phyloP scores from a whole-genome alignment of 1,140 invertebrate species.

The Pseudomyrmex gracilis region DNA sequence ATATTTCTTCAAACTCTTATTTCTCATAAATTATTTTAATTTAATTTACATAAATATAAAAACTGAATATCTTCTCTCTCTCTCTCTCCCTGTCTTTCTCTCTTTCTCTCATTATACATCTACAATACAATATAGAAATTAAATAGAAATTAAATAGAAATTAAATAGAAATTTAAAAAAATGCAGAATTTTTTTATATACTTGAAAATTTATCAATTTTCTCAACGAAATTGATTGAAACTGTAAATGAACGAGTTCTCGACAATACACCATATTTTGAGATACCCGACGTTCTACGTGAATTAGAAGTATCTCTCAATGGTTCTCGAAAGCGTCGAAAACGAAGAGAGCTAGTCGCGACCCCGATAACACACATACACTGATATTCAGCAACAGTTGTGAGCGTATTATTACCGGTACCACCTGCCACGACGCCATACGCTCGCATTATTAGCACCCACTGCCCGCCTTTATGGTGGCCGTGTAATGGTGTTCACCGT shows the following conservation, averaged over 20 bases:
- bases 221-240: background rate
- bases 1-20: background rate
- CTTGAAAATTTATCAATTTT: background rate
- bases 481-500: conserved; percentile 2
- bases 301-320: background rate
- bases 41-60: too few species aligned
- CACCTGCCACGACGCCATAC: conserved; percentile 70
- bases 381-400: conserved; percentile 66
- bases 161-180: too few species aligned
- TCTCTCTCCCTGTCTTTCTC: too few species aligned
- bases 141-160: too few species aligned
- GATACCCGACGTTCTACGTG: background rate
- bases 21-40: background rate
- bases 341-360: conserved; percentile 48
- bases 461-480: conserved; percentile 37
- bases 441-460: conserved; percentile 66
- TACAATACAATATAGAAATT: too few species aligned
- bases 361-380: conserved; percentile 36
- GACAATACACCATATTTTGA: background rate
- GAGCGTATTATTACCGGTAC: conserved; percentile 53
- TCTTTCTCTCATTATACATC: too few species aligned
- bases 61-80: too few species aligned
- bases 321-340: conserved; percentile 27
- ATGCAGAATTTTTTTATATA: too few species aligned
- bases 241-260: background rate